phyloP scores from a whole-genome alignment of 37 sponge, comb jelly and placozoan species.

The Geodia barretti region DNA sequence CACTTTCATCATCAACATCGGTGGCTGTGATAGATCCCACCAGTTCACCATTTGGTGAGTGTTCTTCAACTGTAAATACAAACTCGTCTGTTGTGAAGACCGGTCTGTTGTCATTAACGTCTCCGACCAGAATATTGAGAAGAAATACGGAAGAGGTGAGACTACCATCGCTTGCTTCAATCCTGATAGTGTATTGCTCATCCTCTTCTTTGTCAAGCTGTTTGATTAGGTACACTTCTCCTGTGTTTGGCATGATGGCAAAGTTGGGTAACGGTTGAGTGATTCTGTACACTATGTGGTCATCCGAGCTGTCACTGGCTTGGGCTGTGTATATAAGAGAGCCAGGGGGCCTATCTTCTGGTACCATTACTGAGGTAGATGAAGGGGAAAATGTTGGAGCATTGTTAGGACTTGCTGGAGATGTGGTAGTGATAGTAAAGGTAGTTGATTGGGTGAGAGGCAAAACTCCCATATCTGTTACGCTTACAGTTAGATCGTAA shows the following conservation, averaged over 20 bases:
- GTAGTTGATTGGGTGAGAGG: not conserved
- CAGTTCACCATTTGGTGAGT: not conserved
- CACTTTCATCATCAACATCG: conserved; percentile 27
- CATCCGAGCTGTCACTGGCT: conserved; percentile 14
- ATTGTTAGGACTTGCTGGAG: not conserved
- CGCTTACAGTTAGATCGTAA: conserved; percentile 22
- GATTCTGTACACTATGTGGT: conserved; percentile 35
- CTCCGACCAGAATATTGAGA: conserved; percentile 15
- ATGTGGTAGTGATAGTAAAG: not conserved
- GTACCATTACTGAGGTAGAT: not conserved
- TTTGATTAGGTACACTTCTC: conserved; percentile 42
- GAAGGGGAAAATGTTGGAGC: conserved; percentile 8
- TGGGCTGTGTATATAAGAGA: conserved; percentile 23
- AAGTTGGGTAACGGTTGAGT: conserved; percentile 15
- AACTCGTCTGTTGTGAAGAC: conserved; percentile 6
- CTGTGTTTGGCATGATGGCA: conserved; percentile 53
- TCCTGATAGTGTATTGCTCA: not conserved
- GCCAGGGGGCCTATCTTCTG: conserved; percentile 31
- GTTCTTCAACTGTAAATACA: conserved; percentile 23
- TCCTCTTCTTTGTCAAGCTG: conserved; percentile 23
- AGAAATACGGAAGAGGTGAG: not conserved
- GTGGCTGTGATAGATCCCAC: conserved; percentile 31
- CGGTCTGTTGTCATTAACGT: conserved; percentile 68
- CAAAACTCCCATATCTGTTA: conserved; percentile 17
- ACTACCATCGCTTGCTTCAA: conserved; percentile 28